A percentile compares a stretch with the other conserved stretches of the same genome.
phyloP scores from a whole-genome alignment of 2,888 invertebrate genomes.

The Candidula unifasciata region DNA sequence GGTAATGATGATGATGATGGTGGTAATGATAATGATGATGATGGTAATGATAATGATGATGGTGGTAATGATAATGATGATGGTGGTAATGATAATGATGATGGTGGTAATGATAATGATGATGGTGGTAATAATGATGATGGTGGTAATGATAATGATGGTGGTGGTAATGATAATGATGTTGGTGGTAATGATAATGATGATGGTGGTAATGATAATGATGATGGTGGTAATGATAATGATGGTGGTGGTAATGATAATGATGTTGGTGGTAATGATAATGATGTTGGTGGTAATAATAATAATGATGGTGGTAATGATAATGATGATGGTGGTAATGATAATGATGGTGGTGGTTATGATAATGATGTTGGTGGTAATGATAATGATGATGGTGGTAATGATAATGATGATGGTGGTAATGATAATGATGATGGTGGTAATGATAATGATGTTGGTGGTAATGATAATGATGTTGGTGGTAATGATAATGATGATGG shows the following conservation, averaged over 20 bases:
- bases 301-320: neutral
- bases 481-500: neutral
- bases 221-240: neutral
- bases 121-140: neutral
- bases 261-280: neutral
- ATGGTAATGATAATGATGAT: neutral
- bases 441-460: neutral
- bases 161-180: neutral
- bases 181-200: neutral
- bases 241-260: neutral
- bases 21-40: neutral
- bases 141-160: conserved; percentile 5
- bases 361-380: neutral
- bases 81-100: neutral
- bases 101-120: neutral
- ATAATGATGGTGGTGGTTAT: neutral
- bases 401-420: neutral
- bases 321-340: neutral
- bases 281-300: neutral
- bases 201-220: neutral
- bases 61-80: neutral
- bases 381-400: neutral
- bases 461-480: neutral
- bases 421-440: neutral
- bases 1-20: neutral